Conservation (phyloP, 2,113 vertebrate species). For the Saccopteryx leptura region DNA sequence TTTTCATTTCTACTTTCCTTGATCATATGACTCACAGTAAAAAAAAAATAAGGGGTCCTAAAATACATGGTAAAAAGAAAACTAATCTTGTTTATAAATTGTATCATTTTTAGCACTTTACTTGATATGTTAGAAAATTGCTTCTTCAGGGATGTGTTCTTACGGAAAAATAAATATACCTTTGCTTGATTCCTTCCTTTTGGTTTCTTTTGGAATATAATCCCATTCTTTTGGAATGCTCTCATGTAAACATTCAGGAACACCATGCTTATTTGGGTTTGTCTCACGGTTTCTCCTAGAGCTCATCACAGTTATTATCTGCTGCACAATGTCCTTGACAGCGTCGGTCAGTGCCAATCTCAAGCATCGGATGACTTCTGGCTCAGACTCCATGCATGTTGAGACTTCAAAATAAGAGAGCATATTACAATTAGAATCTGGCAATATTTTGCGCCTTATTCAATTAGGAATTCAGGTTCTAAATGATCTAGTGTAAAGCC, state of each 20-base stretch:
- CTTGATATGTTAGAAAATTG: background rate
- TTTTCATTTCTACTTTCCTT: slow-evolving; percentile 28
- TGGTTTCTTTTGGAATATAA: slow-evolving; percentile 88
- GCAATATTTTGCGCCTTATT: slow-evolving; percentile 42
- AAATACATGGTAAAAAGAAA: background rate
- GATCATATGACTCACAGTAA: slow-evolving; percentile 1
- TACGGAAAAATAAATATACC: slow-evolving; percentile 79
- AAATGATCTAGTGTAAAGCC: slow-evolving; percentile 58
- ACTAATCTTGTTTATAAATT: background rate
- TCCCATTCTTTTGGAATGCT: slow-evolving; percentile 96
- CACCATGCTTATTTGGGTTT: slow-evolving; percentile 82
- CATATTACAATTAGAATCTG: slow-evolving; percentile 72
- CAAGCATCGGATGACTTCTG: slow-evolving; percentile 90
- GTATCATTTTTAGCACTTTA: background rate
- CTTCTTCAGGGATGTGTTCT: background rate
- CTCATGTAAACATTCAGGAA: slow-evolving; percentile 91
- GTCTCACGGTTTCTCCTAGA: slow-evolving; percentile 87
- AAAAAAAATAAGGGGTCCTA: background rate
- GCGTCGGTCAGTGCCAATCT: slow-evolving; percentile 90
- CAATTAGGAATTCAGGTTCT: slow-evolving; percentile 51
- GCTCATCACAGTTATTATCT: slow-evolving; percentile 91
- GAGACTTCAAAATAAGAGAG: slow-evolving; percentile 84
- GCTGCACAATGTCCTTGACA: slow-evolving; percentile 88
- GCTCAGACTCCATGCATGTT: slow-evolving; percentile 79
- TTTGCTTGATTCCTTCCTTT: slow-evolving; percentile 88